Evolutionary conservation across 2,888 invertebrate species (phyloP).

Genomic region (Tipula vernalis): DNA sequence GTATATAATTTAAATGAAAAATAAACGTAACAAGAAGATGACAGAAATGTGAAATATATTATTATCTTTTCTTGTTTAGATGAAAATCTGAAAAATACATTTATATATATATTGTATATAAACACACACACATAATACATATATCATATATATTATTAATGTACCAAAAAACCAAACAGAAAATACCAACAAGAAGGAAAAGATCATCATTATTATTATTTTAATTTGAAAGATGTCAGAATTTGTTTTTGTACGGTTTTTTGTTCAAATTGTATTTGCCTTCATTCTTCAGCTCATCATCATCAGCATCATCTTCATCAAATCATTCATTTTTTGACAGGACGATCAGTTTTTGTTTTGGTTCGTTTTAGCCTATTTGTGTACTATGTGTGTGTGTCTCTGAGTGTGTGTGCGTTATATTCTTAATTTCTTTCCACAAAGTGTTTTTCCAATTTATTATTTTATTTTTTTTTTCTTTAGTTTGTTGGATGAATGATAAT

Average conservation of each 20-base stretch:
- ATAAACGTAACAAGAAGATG: slow-evolving; percentile 5
- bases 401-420: not conserved
- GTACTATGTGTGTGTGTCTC: not conserved
- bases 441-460: not conserved
- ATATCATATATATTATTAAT: not conserved
- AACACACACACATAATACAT: too few species aligned
- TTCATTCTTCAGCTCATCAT: slow-evolving; percentile 6
- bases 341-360: slow-evolving; percentile 5
- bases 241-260: not conserved
- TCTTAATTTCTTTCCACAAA: slow-evolving; percentile 4
- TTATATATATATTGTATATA: not conserved
- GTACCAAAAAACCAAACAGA: not conserved
- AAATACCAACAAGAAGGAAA: not conserved
- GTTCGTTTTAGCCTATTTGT: not conserved
- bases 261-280: not conserved
- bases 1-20: not conserved
- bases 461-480: not conserved
- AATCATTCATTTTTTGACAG: slow-evolving; percentile 7
- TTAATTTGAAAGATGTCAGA: slow-evolving; percentile 10
- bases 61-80: slow-evolving; percentile 6
- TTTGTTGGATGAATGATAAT: not conserved
- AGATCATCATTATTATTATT: slow-evolving; percentile 6
- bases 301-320: slow-evolving; percentile 5
- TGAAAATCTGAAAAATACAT: not conserved
- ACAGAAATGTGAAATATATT: slow-evolving; percentile 5